phyloP scores from a whole-genome alignment of 2,113 vertebrate species.

The Phrynosoma platyrhinos region DNA sequence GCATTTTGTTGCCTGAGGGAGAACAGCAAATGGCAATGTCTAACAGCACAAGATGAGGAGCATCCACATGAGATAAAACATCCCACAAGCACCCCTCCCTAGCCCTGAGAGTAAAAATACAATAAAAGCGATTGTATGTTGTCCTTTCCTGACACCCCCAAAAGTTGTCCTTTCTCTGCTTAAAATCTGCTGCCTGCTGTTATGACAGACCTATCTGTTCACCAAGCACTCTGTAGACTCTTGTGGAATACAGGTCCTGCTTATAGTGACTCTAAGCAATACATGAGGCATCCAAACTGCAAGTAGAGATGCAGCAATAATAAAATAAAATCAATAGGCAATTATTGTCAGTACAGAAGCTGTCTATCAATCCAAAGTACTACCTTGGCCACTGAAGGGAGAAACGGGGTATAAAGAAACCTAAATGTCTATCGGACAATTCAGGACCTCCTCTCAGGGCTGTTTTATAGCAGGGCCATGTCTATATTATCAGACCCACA shows the following conservation, averaged over 20 bases:
- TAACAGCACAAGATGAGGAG: too few relatives aligned
- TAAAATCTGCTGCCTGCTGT: background rate
- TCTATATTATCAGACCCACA: background rate
- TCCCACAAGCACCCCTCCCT: too few relatives aligned
- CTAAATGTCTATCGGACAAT: background rate
- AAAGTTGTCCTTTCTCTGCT: background rate
- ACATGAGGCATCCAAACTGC: background rate
- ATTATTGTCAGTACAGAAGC: constrained; percentile 7
- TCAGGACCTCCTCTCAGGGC: background rate
- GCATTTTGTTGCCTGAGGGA: too few relatives aligned
- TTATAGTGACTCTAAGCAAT: background rate
- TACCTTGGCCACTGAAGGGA: background rate
- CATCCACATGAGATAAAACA: too few relatives aligned
- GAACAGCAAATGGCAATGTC: too few relatives aligned
- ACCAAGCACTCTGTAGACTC: background rate
- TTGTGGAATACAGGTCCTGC: background rate
- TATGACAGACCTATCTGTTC: background rate
- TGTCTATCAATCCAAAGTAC: background rate
- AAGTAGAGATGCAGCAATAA: constrained; percentile 10
- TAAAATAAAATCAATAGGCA: constrained; percentile 25
- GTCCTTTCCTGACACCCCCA: too few relatives aligned
- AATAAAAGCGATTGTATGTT: too few relatives aligned
- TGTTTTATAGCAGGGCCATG: background rate
- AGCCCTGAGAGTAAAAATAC: too few relatives aligned
- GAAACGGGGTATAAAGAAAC: background rate